Conservation (phyloP, 2,797 vertebrate genomes). For the Zalophus californianus region DNA sequence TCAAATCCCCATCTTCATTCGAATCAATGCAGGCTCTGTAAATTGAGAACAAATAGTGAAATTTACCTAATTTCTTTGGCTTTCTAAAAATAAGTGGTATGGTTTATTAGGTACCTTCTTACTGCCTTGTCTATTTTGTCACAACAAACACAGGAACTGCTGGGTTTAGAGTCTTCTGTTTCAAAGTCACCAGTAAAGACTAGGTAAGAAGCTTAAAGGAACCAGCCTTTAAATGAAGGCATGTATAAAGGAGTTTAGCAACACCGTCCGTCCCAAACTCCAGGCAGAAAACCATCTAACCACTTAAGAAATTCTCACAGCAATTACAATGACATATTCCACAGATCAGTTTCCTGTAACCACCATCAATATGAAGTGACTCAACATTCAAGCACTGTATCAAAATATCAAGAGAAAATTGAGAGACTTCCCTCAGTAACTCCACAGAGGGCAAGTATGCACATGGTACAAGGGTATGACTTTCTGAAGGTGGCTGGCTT, state of each 20-base stretch:
- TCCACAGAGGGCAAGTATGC: neutral
- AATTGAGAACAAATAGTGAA: constrained; percentile 58
- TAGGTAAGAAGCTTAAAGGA: neutral
- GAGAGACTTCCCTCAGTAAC: neutral
- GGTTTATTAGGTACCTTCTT: neutral
- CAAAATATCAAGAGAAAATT: neutral
- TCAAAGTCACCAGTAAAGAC: neutral
- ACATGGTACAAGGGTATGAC: neutral
- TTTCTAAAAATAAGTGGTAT: neutral
- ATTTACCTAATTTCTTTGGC: neutral
- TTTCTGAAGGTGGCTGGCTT: neutral
- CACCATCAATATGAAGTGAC: neutral
- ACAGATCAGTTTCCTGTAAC: neutral
- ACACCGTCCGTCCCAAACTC: neutral
- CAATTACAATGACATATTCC: neutral
- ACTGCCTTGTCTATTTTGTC: neutral
- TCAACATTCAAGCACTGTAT: neutral
- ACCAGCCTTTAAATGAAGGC: neutral
- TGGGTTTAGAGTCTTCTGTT: neutral
- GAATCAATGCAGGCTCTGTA: constrained; percentile 96
- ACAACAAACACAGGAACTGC: neutral
- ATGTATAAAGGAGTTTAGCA: neutral
- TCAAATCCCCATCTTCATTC: constrained; percentile 94
- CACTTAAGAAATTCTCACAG: neutral
- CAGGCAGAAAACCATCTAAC: neutral